Conservation (phyloP, 2,888 invertebrate genomes). For the Drosophila setosimentum region DNA sequence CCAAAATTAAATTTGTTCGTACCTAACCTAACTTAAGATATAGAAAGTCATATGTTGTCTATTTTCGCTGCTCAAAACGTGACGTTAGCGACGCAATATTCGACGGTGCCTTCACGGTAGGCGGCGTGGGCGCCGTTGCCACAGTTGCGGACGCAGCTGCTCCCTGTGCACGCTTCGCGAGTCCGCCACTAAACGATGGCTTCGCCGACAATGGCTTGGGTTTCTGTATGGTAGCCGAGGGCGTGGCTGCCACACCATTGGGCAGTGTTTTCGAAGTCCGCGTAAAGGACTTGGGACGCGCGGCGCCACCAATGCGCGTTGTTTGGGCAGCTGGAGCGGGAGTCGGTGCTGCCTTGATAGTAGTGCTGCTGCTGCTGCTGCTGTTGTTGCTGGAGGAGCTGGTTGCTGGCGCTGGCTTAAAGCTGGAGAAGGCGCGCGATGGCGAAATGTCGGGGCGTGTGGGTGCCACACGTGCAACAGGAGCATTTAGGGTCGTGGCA, state of each 20-base stretch:
- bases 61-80: constrained; percentile 76
- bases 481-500: constrained; percentile 90
- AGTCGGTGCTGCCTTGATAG: constrained; percentile 17
- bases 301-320: constrained; percentile 47
- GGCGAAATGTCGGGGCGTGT: constrained; percentile 82
- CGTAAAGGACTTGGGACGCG: constrained; percentile 73
- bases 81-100: constrained; percentile 81
- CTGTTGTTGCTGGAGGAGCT: constrained; percentile 18
- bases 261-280: constrained; percentile 74
- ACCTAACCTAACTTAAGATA: constrained; percentile 59
- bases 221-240: constrained; percentile 80
- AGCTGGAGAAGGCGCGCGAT: constrained; percentile 83
- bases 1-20: constrained; percentile 55
- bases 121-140: constrained; percentile 68
- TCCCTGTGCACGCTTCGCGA: constrained; percentile 55
- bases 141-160: constrained; percentile 42
- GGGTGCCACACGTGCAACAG: constrained; percentile 85
- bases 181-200: constrained; percentile 75
- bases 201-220: constrained; percentile 82
- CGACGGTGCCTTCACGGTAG: constrained; percentile 69
- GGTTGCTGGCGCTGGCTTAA: constrained; percentile 75
- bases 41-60: constrained; percentile 38
- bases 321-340: constrained; percentile 33
- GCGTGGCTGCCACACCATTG: constrained; percentile 60
- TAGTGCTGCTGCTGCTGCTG: constrained; percentile 28